Conservation (phyloP, 1,140 invertebrate genomes). For the Drosophila eugracilis region DNA sequence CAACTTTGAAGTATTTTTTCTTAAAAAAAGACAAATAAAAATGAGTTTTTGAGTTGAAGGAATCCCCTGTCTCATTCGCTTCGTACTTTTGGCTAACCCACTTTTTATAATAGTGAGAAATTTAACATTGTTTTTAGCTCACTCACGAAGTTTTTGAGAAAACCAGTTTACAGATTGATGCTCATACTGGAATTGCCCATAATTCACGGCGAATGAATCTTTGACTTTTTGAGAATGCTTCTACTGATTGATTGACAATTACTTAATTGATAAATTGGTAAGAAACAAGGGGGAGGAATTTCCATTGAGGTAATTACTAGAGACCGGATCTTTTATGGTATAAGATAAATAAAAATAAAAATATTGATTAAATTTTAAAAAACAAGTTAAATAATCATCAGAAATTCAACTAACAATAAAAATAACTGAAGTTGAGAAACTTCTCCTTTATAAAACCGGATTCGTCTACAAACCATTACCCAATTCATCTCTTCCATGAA, state of each 20-base stretch:
- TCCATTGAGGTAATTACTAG: slow-evolving; percentile 15
- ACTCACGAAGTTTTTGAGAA: slow-evolving; percentile 18
- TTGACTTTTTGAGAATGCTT: slow-evolving; percentile 35
- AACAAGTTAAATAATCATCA: no score
- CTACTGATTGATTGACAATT: slow-evolving; percentile 40
- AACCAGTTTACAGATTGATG: slow-evolving; percentile 28
- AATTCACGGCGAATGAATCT: slow-evolving; percentile 25
- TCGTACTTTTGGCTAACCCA: slow-evolving; percentile 31
- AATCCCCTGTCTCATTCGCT: not conserved
- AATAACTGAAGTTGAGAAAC: no score
- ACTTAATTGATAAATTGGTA: slow-evolving; percentile 27
- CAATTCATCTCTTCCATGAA: not conserved
- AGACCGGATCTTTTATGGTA: slow-evolving; percentile 7
- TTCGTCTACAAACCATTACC: not conserved
- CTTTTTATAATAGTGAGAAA: slow-evolving; percentile 34
- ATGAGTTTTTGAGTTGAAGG: slow-evolving; percentile 10
- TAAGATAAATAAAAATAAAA: not conserved
- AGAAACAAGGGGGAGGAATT: not conserved
- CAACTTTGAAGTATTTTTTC: not conserved
- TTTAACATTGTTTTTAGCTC: slow-evolving; percentile 10
- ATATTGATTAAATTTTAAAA: no score
- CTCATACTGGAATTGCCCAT: slow-evolving; percentile 28
- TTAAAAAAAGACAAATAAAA: slow-evolving; percentile 14
- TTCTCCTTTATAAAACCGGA: not conserved
- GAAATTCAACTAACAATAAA: no score